phyloP scores from a whole-genome alignment of 1,140 invertebrate species.

The Globodera ellingtonae region DNA sequence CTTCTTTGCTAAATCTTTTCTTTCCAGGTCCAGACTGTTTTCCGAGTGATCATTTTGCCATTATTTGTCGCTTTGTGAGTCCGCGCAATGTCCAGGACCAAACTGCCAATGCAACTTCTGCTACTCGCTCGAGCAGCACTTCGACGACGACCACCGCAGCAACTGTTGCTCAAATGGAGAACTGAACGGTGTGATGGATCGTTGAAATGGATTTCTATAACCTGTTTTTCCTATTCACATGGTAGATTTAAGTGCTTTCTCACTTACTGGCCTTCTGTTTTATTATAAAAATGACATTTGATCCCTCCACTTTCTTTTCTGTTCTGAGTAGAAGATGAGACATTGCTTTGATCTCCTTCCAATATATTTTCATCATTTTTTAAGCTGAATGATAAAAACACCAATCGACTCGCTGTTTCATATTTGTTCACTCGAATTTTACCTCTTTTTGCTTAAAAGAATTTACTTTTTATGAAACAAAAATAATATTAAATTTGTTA shows the following conservation, averaged over 20 bases:
- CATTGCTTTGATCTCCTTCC: no score
- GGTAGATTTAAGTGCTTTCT: no score
- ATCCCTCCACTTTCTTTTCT: no score
- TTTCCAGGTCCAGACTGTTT: slow-evolving; percentile 31
- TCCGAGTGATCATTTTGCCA: slow-evolving; percentile 48
- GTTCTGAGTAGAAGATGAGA: no score
- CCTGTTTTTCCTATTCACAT: no score
- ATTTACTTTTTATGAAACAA: not conserved
- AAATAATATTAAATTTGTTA: no score
- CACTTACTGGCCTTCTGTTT: no score
- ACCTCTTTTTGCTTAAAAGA: not conserved
- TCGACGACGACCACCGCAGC: not conserved
- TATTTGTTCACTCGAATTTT: not conserved
- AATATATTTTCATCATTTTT: no score
- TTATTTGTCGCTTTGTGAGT: slow-evolving; percentile 44
- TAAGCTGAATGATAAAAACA: no score
- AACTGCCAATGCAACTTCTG: not conserved
- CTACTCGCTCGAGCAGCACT: not conserved
- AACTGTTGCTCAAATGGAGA: not conserved
- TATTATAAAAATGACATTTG: no score
- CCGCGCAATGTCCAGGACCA: not conserved
- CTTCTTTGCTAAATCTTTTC: not conserved
- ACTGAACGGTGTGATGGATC: not conserved
- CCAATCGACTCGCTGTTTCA: not conserved
- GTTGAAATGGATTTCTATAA: no score